These are phyloP conservation scores for Pseudanteris insignis DNA, from an alignment of 2,888 invertebrate genomes.

Conservation along the genomic window DNA sequence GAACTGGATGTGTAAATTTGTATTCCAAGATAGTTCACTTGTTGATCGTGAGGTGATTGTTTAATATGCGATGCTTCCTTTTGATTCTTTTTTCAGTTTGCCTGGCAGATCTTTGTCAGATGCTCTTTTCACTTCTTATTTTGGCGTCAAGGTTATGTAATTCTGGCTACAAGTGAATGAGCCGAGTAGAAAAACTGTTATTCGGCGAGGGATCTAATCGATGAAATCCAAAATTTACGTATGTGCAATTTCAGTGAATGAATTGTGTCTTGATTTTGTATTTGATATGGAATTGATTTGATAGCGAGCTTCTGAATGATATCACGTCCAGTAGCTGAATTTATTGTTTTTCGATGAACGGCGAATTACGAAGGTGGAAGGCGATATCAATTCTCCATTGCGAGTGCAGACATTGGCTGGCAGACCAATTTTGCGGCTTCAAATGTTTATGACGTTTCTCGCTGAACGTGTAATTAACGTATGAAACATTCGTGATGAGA, in stretches of 20 bases:
- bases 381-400: constrained; percentile 36
- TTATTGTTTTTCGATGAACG: constrained; percentile 38
- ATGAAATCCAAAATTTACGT: no score
- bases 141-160: no score
- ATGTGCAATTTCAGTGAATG: constrained; percentile 3
- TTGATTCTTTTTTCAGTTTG: constrained; percentile 16
- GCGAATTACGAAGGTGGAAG: constrained; percentile 34
- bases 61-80: constrained; percentile 25
- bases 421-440: constrained; percentile 43
- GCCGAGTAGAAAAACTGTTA: no score
- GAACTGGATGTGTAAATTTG: constrained; percentile 44
- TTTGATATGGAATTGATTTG: constrained; percentile 33
- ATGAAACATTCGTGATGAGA: constrained; percentile 31
- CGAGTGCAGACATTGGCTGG: constrained; percentile 42
- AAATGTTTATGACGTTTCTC: constrained; percentile 39
- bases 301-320: constrained; percentile 26
- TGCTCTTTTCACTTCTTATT: neutral
- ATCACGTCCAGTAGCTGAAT: constrained; percentile 33
- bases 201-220: no score
- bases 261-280: constrained; percentile 6
- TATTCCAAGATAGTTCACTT: constrained; percentile 43
- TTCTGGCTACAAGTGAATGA: no score
- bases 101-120: neutral
- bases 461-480: constrained; percentile 31
- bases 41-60: constrained; percentile 45